phyloP scores from a whole-genome alignment of 2,888 invertebrate species.

The Xylocampa areola region DNA sequence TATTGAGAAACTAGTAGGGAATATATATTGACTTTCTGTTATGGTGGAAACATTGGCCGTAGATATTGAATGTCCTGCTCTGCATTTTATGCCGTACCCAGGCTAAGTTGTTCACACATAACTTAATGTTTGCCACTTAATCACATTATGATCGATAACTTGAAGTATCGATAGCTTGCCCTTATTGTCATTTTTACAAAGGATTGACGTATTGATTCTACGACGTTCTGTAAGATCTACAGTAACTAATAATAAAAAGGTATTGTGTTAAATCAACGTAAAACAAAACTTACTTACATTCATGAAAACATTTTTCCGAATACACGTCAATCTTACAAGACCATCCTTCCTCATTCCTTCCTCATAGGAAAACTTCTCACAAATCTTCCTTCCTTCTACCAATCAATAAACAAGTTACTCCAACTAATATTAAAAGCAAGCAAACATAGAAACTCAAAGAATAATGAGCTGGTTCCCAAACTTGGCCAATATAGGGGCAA shows the following conservation, averaged over 20 bases:
- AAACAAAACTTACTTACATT: background rate
- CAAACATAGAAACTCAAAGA: conserved; percentile 58
- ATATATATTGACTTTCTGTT: conserved; percentile 22
- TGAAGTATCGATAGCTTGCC: too few species aligned
- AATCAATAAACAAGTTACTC: conserved; percentile 42
- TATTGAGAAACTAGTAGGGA: conserved; percentile 25
- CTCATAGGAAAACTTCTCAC: conserved; percentile 12
- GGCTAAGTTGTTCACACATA: too few species aligned
- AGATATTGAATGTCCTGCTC: conserved; percentile 4
- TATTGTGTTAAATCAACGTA: background rate
- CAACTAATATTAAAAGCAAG: conserved; percentile 55
- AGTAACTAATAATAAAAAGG: too few species aligned
- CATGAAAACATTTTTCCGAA: background rate
- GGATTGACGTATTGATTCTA: too few species aligned
- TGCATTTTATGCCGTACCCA: too few species aligned
- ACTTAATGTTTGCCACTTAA: too few species aligned
- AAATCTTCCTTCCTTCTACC: conserved; percentile 20
- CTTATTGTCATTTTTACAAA: too few species aligned
- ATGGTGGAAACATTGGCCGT: conserved; percentile 8
- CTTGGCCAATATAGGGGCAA: conserved; percentile 36
- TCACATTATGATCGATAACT: too few species aligned
- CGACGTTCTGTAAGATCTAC: too few species aligned
- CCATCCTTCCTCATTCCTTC: background rate
- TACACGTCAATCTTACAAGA: background rate
- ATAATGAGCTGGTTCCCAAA: conserved; percentile 53